Evolutionary conservation across 1,140 invertebrate genomes (phyloP).

Genomic region (Zophobas morio): DNA sequence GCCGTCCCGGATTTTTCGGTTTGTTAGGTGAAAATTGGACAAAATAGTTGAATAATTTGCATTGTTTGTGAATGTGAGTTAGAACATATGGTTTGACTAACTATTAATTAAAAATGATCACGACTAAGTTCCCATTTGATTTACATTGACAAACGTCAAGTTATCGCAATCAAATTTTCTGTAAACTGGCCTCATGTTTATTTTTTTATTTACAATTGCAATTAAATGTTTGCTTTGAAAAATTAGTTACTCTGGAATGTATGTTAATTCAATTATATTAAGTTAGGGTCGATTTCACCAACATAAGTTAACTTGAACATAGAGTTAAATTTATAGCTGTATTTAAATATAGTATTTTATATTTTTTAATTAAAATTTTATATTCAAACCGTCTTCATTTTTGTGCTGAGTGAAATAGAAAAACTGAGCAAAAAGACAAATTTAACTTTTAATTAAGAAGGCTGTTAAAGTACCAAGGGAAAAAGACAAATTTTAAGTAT

Average conservation of each 20-base stretch:
- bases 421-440: no score
- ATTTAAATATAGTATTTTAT: background rate
- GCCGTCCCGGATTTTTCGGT: no score
- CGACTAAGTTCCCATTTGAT: constrained; percentile 15
- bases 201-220: constrained; percentile 4
- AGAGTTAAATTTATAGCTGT: background rate
- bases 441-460: no score
- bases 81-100: no score
- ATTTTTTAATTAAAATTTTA: background rate
- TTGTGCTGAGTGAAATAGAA: background rate
- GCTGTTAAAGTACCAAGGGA: no score
- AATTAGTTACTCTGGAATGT: constrained; percentile 7
- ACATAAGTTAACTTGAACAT: no score
- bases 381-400: background rate
- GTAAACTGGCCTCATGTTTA: constrained; percentile 14
- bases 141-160: background rate
- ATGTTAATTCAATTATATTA: constrained; percentile 18
- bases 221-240: constrained; percentile 4
- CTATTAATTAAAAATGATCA: background rate
- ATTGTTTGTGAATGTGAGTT: no score
- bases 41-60: no score
- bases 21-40: no score
- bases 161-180: constrained; percentile 17
- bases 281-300: background rate
- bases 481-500: no score